Evolutionary conservation across 2,113 vertebrate genomes (phyloP).

Genomic region (Perca flavescens): DNA sequence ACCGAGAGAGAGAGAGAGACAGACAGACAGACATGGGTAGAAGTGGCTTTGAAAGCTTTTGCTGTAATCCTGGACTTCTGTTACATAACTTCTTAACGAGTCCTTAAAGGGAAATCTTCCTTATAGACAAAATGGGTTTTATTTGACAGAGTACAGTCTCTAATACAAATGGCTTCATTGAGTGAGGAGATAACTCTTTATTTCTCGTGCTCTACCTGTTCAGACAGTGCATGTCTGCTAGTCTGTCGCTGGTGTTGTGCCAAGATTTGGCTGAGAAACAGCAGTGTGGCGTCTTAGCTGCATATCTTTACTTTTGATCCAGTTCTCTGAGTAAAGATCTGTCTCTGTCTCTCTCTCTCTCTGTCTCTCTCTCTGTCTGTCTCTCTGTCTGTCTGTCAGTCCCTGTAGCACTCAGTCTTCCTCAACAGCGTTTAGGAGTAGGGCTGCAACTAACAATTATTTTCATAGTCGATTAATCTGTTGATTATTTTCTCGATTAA

Average conservation of each 20-base stretch:
- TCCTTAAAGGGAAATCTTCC: background rate
- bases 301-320: background rate
- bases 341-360: background rate
- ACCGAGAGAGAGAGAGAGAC: no score
- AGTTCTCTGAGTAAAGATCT: background rate
- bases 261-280: constrained; percentile 31
- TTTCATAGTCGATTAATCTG: no score
- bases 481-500: no score
- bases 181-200: background rate
- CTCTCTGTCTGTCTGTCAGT: no score
- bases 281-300: background rate
- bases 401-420: no score
- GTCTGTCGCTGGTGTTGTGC: constrained; percentile 28
- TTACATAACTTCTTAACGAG: constrained; percentile 32
- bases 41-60: constrained; percentile 24
- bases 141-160: background rate
- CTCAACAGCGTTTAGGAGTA: no score
- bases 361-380: no score
- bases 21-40: background rate
- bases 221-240: background rate
- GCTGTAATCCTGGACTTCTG: constrained; percentile 16
- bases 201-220: constrained; percentile 5
- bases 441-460: no score
- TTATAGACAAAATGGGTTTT: background rate
- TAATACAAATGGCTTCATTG: background rate